These are phyloP conservation scores for Elephantulus edwardii DNA, from an alignment of 2,113 vertebrate genomes.

Conservation along the genomic window DNA sequence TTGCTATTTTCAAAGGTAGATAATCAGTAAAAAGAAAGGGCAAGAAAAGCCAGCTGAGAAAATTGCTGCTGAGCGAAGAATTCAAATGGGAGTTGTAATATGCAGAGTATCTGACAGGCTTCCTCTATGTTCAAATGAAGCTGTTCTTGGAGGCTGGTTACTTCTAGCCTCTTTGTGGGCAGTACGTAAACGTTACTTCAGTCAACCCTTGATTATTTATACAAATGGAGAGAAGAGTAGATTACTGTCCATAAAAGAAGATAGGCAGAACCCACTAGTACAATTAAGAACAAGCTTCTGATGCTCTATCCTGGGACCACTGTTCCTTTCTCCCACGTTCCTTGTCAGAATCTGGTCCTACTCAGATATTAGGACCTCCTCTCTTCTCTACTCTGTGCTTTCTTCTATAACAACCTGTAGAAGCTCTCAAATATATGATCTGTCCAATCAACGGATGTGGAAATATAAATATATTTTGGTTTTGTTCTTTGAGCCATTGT, in stretches of 20 bases:
- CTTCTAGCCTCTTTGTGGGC: neutral
- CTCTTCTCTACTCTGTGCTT: neutral
- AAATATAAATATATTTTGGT: constrained; percentile 3
- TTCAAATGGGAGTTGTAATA: constrained; percentile 33
- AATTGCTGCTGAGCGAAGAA: constrained; percentile 4
- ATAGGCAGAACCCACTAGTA: neutral
- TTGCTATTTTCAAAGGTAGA: constrained; percentile 66
- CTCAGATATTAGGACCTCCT: neutral
- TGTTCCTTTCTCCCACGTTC: neutral
- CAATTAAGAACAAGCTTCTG: neutral
- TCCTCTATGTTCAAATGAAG: constrained; percentile 47
- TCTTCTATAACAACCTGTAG: neutral
- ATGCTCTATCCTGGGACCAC: neutral
- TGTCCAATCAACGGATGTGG: neutral
- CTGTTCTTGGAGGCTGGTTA: constrained; percentile 8
- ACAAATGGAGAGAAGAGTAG: constrained; percentile 47
- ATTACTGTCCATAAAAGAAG: neutral
- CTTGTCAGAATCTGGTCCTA: neutral
- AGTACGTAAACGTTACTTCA: constrained; percentile 45
- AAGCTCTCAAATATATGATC: neutral
- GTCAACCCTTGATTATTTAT: constrained; percentile 39
- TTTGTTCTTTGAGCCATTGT: too few relatives aligned
- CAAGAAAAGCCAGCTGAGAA: constrained; percentile 53
- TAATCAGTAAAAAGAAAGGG: constrained; percentile 63
- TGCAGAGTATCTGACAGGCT: constrained; percentile 19